Evolutionary conservation across 2,888 invertebrate genomes (phyloP).

Genomic region (Drosophila neutralis): DNA sequence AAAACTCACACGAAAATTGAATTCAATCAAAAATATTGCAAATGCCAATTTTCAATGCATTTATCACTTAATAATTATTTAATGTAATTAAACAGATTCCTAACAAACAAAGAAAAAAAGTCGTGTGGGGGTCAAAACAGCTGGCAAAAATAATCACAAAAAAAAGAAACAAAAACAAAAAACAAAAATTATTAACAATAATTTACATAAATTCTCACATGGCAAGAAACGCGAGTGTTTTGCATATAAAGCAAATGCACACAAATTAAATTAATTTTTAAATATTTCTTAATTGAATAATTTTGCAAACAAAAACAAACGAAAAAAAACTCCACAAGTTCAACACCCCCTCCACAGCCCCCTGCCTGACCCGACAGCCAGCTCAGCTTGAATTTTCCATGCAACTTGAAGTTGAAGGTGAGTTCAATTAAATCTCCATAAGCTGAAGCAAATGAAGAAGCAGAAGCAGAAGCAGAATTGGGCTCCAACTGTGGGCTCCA

Average conservation of each 20-base stretch:
- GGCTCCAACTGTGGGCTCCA: slow-evolving; percentile 10
- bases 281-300: slow-evolving; percentile 73
- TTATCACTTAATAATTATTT: slow-evolving; percentile 65
- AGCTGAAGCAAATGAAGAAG: slow-evolving; percentile 23
- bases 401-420: slow-evolving; percentile 65
- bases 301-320: slow-evolving; percentile 37
- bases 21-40: slow-evolving; percentile 47
- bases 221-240: slow-evolving; percentile 50
- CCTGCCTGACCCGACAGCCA: neutral
- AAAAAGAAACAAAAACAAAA: slow-evolving; percentile 9
- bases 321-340: slow-evolving; percentile 54
- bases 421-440: slow-evolving; percentile 61
- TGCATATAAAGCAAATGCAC: slow-evolving; percentile 45
- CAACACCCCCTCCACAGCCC: slow-evolving; percentile 31
- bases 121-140: slow-evolving; percentile 55
- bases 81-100: slow-evolving; percentile 66
- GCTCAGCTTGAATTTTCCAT: slow-evolving; percentile 38
- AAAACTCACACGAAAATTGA: slow-evolving; percentile 66
- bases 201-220: slow-evolving; percentile 74
- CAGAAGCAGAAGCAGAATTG: slow-evolving; percentile 2
- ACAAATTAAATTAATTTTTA: slow-evolving; percentile 65
- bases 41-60: slow-evolving; percentile 55
- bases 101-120: slow-evolving; percentile 37
- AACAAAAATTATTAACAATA: slow-evolving; percentile 32
- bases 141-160: slow-evolving; percentile 22